Evolutionary conservation across 2,797 vertebrate genomes (phyloP).

Genomic region (Gymnothorax javanicus): DNA sequence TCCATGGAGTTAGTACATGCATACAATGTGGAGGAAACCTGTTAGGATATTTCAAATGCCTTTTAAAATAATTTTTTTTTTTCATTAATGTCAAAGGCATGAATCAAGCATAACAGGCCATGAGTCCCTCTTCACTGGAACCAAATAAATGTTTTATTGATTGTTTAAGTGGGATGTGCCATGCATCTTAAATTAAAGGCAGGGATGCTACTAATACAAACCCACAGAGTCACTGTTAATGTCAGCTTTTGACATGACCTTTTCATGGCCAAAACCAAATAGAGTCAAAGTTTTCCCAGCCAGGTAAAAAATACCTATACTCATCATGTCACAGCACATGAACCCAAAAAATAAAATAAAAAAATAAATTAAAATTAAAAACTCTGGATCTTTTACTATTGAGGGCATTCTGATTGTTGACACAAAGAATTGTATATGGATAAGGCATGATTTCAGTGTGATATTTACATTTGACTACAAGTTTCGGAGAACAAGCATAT

Average conservation of each 20-base stretch:
- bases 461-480: background rate
- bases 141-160: background rate
- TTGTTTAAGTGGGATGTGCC: background rate
- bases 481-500: background rate
- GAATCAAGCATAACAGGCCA: background rate
- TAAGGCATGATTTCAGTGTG: background rate
- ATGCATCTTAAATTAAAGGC: background rate
- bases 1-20: background rate
- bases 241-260: background rate
- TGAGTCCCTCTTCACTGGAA: background rate
- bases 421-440: background rate
- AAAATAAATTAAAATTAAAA: background rate
- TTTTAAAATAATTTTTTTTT: background rate
- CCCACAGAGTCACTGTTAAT: background rate
- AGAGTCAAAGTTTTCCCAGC: background rate
- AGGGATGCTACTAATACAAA: background rate
- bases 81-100: constrained; percentile 1
- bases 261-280: background rate
- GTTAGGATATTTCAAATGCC: background rate
- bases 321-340: background rate
- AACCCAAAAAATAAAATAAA: background rate
- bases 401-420: background rate
- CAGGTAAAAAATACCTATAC: background rate
- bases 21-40: background rate
- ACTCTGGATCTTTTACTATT: background rate